Percentiles rank a stretch among this genome's conserved stretches.
These are phyloP conservation scores for Stercorarius parasiticus DNA, from an alignment of 2,113 vertebrate species.

Conservation along the genomic window DNA sequence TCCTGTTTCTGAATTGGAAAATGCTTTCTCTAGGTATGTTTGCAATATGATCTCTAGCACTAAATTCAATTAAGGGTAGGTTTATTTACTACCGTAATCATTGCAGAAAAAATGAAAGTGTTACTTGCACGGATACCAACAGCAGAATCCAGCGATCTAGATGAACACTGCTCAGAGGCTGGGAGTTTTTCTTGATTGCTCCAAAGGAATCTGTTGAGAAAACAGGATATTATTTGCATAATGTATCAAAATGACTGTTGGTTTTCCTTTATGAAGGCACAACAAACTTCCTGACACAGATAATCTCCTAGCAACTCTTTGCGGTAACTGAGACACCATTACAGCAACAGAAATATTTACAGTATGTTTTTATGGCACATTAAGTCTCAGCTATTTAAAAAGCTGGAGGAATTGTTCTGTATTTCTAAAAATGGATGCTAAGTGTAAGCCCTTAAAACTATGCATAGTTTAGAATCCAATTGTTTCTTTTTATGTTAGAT, in stretches of 20 bases:
- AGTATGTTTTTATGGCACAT: conserved; percentile 34
- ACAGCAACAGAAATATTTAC: conserved; percentile 64
- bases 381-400: conserved; percentile 19
- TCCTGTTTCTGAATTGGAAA: neutral
- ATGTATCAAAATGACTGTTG: conserved; percentile 25
- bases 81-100: neutral
- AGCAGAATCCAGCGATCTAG: neutral
- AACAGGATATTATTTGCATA: conserved; percentile 29
- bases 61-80: neutral
- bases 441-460: neutral
- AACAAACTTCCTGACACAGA: conserved; percentile 53
- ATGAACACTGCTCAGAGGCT: neutral
- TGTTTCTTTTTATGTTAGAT: neutral
- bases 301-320: conserved; percentile 69
- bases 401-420: conserved; percentile 5
- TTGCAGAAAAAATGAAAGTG: neutral
- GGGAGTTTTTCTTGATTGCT: neutral
- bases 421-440: conserved; percentile 39
- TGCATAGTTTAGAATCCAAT: neutral
- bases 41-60: neutral
- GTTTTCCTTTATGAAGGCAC: conserved; percentile 39
- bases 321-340: conserved; percentile 20
- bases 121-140: neutral
- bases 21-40: neutral
- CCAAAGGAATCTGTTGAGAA: conserved; percentile 4